phyloP scores from a whole-genome alignment of 2,797 vertebrate species.

The Fistularia commersonii region DNA sequence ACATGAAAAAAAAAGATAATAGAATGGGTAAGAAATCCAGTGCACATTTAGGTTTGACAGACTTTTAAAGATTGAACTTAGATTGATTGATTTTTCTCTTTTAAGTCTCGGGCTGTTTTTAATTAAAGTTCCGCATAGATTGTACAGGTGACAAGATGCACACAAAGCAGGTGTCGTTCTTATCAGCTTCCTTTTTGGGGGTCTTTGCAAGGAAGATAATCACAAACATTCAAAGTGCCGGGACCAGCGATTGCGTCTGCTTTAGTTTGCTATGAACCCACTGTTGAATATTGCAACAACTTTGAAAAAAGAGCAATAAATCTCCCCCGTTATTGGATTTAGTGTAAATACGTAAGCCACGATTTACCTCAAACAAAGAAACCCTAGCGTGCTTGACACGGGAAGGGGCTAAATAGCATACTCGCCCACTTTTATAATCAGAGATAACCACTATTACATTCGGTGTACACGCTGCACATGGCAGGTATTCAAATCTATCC shows the following conservation, averaged over 20 bases:
- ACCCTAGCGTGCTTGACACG: slow-evolving; percentile 12
- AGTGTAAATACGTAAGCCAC: slow-evolving; percentile 13
- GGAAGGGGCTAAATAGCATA: slow-evolving; percentile 8
- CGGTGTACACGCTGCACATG: slow-evolving; percentile 30
- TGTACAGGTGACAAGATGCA: not conserved
- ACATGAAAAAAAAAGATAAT: not conserved
- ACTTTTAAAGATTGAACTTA: not conserved
- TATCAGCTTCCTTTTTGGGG: no score
- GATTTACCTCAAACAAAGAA: slow-evolving; percentile 26
- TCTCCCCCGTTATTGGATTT: slow-evolving; percentile 33
- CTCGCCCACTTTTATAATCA: slow-evolving; percentile 19
- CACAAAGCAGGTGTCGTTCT: not conserved
- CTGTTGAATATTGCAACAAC: not conserved
- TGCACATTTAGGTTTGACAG: not conserved
- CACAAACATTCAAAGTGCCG: no score
- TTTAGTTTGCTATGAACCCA: no score
- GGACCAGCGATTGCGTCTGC: no score
- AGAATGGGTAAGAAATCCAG: slow-evolving; percentile 8
- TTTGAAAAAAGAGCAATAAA: slow-evolving; percentile 35
- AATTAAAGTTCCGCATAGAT: no score
- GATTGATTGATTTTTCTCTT: no score
- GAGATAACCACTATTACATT: slow-evolving; percentile 33
- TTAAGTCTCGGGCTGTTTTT: no score
- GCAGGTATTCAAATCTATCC: slow-evolving; percentile 53
- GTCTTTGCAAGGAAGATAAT: no score